phyloP scores from a whole-genome alignment of 2,113 vertebrate species.

The Muscicapa adusta region DNA sequence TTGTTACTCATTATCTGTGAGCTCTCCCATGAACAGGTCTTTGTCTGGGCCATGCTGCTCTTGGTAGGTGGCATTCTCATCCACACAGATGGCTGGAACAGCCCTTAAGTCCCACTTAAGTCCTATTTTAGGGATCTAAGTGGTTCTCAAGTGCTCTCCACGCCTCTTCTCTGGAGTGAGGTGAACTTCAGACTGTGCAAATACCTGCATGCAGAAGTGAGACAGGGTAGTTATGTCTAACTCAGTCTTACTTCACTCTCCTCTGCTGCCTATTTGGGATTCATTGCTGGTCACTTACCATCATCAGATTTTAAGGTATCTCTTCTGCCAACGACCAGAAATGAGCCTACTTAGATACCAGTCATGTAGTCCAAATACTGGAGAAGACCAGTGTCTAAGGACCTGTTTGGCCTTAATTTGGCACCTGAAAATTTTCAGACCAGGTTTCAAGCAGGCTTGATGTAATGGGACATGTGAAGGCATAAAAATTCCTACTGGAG shows the following conservation, averaged over 20 bases:
- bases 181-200: background rate
- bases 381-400: background rate
- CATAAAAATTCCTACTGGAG: background rate
- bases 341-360: background rate
- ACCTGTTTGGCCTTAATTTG: background rate
- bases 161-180: background rate
- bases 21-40: background rate
- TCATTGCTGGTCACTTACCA: background rate
- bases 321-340: background rate
- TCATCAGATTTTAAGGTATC: background rate
- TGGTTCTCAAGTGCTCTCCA: background rate
- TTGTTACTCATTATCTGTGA: background rate
- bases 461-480: background rate
- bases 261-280: background rate
- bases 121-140: slow-evolving; percentile 14
- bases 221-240: background rate
- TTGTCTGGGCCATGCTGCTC: background rate
- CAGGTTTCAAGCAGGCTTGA: background rate
- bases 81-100: background rate
- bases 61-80: slow-evolving; percentile 16
- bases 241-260: background rate
- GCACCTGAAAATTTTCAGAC: background rate
- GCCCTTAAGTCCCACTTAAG: slow-evolving; percentile 11
- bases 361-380: background rate
- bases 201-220: background rate